Evolutionary conservation across 53 echinoderm and acorn worm genomes (phyloP), one percentile per base, ranked within the genome.

Genomic region (Astropecten irregularis): DNA sequence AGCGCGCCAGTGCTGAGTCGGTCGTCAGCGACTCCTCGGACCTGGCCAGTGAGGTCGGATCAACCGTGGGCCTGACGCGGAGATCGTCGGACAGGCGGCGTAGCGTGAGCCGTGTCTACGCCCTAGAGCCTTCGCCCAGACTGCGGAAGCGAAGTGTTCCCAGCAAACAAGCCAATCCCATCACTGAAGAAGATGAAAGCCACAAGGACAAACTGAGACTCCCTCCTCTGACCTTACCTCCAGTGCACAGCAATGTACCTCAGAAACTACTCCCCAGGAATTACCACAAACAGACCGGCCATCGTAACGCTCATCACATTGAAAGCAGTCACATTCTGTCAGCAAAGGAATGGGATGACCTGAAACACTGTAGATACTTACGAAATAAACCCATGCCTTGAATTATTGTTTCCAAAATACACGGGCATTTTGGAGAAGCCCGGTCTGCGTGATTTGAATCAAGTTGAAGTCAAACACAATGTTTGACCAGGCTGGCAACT

Each of bases 311-410:
- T 11, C 42, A 42, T 11, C 42, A 42, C 42, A 6, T 42, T 26
- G 74, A 74, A 25, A 59, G 55, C 58, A 51, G 68, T 44, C 69
- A 48, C 20, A 62, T 69, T 25, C 16, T 91, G 46, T 88, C 83
- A 14, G 90, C 85, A 22, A 88, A 93, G 14, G 94, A 97, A 25
- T 97, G 97, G 97, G 83, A 89, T 36, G 73, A 94, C 4, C 73
- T 97, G 20, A 89, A 90, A 52, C 88, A 79, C 31, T 97, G 97
- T 66, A 82, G 97, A 51, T 97, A 97, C 42, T 53, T 97, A 49
- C 61, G 97, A 49, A 77, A 54, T 52, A 89, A 66, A 28, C 19
- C 61, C 20, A 40, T 68, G 2, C 68, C 68, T 0, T 68, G 65
- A 65, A n/a, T n/a, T n/a, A n/a, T n/a, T n/a, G n/a, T n/a, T n/a